Evolutionary conservation across 2,797 vertebrate species (phyloP), one percentile per base, ranked within the genome.

Genomic region (Tarsius wallacei): DNA sequence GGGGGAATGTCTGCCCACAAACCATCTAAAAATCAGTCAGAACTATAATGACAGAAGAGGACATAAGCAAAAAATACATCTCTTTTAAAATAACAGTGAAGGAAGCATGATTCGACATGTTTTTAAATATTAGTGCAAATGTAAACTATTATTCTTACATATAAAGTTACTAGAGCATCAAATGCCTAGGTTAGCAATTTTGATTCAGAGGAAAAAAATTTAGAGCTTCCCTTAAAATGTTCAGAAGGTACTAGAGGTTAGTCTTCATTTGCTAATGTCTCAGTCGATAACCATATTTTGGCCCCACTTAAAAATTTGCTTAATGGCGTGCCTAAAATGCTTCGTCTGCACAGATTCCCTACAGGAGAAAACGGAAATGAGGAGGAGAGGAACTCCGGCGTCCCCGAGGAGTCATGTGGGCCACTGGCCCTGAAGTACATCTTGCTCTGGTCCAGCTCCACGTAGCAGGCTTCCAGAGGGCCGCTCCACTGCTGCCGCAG

Each of bases 221-320:
- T 14, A 86, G 61, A 59, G 31, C 68, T 6, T 95, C 91, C 76
- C 42, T 86, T 82, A 61, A 81, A 51, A 87, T 15, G 76, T 97
- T 93, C 53, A 87, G 51, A 90, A 94, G 33, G 66, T 1, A 7
- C 61, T 11, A 55, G 49, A 0, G 0, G 57, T 99, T 59, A 99
- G 97, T 99, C 98, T 97, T 99, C 99, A 31, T 99, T 99, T 88
- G 99, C 99, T 64, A 99, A 99, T 0, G 99, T 99, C 99, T 99
- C 99, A 0, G 99, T 99, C 71, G 99, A 99, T 83, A 99, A 98
- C 99, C 99, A 99, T 97, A 99, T 99, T 97, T 99, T 99, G 96
- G 99, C 99, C 96, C 99, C 99, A n/a, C 99, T 99, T 97, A 99
- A 98, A 97, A 99, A 99, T 97, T 99, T 99, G 98, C 99, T 99